These are phyloP conservation scores for Netta rufina DNA, from an alignment of 2,797 vertebrate species.

Conservation along the genomic window DNA sequence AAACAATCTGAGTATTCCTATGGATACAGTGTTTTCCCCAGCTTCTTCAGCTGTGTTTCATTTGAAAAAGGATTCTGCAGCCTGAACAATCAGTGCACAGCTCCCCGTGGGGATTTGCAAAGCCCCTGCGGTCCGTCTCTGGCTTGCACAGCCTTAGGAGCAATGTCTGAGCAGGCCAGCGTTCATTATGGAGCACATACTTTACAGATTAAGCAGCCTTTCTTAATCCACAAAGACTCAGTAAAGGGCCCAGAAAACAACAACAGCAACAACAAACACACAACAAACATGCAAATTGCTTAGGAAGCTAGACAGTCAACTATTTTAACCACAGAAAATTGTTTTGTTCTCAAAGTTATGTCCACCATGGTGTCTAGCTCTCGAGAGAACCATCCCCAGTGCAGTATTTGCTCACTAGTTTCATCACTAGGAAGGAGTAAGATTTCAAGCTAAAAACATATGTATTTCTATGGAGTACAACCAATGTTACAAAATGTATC, in stretches of 20 bases:
- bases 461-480: neutral
- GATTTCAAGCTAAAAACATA: neutral
- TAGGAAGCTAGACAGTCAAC: neutral
- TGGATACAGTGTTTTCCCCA: constrained; percentile 3
- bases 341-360: neutral
- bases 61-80: constrained; percentile 44
- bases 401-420: neutral
- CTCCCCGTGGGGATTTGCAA: constrained; percentile 66
- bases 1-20: neutral
- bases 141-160: constrained; percentile 24
- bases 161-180: constrained; percentile 23
- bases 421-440: neutral
- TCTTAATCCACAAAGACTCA: constrained; percentile 56
- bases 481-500: neutral
- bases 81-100: constrained; percentile 45
- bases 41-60: constrained; percentile 58
- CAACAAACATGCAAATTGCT: neutral
- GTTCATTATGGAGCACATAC: constrained; percentile 47
- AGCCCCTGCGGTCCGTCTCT: constrained; percentile 6
- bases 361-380: neutral
- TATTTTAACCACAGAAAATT: neutral
- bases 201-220: constrained; percentile 55
- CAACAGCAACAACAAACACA: neutral
- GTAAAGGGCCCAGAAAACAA: constrained; percentile 40
- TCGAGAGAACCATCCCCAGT: neutral